A percentile compares a stretch with the other conserved stretches of the same genome.
phyloP scores from a whole-genome alignment of 35 echinoderm and acorn worm species.

The Heliocidaris tuberculata region DNA sequence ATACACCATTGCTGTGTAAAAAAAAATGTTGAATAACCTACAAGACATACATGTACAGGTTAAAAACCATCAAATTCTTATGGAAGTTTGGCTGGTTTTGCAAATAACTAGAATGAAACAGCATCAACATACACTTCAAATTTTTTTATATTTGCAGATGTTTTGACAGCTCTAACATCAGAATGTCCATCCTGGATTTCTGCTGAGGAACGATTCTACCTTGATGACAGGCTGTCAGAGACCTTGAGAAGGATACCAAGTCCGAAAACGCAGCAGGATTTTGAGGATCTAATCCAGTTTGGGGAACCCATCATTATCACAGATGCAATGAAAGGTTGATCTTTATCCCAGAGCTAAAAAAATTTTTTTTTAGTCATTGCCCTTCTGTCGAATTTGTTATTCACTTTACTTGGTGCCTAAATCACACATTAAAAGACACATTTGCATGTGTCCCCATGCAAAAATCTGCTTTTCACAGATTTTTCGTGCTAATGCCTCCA shows the following conservation, averaged over 20 bases:
- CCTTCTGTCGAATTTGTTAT: too few species aligned
- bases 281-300: slow-evolving; percentile 58
- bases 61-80: too few species aligned
- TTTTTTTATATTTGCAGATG: background rate
- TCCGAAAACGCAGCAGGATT: slow-evolving; percentile 52
- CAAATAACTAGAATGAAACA: too few species aligned
- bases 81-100: too few species aligned
- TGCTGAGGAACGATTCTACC: slow-evolving; percentile 76
- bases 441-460: too few species aligned
- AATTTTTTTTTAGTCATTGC: background rate
- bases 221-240: slow-evolving; percentile 56
- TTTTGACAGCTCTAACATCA: slow-evolving; percentile 35
- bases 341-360: too few species aligned
- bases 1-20: too few species aligned
- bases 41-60: too few species aligned
- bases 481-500: background rate
- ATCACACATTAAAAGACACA: background rate
- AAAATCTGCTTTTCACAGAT: background rate
- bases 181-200: slow-evolving; percentile 85
- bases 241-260: slow-evolving; percentile 58
- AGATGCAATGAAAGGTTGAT: slow-evolving; percentile 78
- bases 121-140: too few species aligned
- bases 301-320: slow-evolving; percentile 89
- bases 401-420: background rate
- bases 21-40: too few species aligned